Conservation (phyloP, 1,140 invertebrate genomes). For the Catajapyx aquilonaris region DNA sequence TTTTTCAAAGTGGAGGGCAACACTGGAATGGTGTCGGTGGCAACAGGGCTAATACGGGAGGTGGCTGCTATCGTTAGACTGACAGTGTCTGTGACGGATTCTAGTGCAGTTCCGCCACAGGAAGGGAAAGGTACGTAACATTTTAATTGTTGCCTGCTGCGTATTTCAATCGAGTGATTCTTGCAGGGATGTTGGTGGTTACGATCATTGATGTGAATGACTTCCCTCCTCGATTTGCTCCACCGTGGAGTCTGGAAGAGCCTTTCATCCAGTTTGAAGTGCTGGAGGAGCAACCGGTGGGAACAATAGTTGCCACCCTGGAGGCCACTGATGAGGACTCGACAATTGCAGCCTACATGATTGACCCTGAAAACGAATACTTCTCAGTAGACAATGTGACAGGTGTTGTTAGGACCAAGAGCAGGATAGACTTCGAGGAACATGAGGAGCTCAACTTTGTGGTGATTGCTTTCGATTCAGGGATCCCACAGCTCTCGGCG, state of each 20-base stretch:
- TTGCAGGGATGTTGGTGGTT: conserved; percentile 51
- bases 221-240: conserved; percentile 36
- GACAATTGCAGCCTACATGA: conserved; percentile 50
- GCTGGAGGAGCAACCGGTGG: conserved; percentile 61
- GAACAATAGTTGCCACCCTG: conserved; percentile 55
- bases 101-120: conserved; percentile 50
- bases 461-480: conserved; percentile 59
- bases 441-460: conserved; percentile 52
- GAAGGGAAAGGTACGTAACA: conserved; percentile 39
- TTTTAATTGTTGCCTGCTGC: not conserved
- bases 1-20: conserved; percentile 47
- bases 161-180: not conserved
- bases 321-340: conserved; percentile 64
- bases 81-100: conserved; percentile 58
- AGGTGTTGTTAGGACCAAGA: conserved; percentile 54
- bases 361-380: conserved; percentile 45
- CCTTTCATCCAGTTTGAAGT: conserved; percentile 44
- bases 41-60: conserved; percentile 37
- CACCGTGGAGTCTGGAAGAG: conserved; percentile 48
- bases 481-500: conserved; percentile 54
- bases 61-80: conserved; percentile 47
- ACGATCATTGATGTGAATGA: conserved; percentile 65
- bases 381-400: conserved; percentile 39
- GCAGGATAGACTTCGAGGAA: conserved; percentile 63
- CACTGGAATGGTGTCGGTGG: conserved; percentile 50